A percentile compares a stretch with the other conserved stretches of the same genome.
phyloP scores from a whole-genome alignment of 2,113 vertebrate species.

The Chaetorhynchus papuensis region DNA sequence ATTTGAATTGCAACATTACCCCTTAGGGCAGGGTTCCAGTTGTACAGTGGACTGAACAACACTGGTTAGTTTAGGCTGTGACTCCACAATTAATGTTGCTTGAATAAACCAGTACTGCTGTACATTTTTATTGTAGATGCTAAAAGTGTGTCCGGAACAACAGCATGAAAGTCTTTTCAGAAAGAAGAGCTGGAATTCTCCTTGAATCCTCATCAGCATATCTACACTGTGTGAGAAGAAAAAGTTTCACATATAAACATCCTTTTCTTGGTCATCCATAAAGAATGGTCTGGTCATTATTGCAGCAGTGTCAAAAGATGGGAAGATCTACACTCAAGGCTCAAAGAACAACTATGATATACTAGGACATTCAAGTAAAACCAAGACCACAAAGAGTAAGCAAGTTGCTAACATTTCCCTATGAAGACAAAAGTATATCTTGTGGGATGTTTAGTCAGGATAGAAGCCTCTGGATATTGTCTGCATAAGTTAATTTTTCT shows the following conservation, averaged over 20 bases:
- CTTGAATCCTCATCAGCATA: not conserved
- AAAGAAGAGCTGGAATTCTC: not conserved
- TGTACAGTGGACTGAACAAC: not conserved
- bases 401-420: not conserved
- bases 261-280: not conserved
- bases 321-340: not conserved
- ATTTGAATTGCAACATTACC: not conserved
- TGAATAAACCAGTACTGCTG: not conserved
- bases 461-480: not conserved
- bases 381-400: not conserved
- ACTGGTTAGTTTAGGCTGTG: not conserved
- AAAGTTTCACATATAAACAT: not conserved
- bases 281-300: not conserved
- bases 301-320: not conserved
- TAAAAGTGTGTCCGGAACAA: not conserved
- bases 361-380: not conserved
- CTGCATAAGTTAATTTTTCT: not conserved
- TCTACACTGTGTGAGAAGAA: not conserved
- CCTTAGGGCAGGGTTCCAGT: not conserved
- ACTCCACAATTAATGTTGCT: not conserved
- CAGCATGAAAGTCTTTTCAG: not conserved
- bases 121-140: not conserved
- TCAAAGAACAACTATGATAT: not conserved
- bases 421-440: not conserved
- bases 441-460: not conserved